phyloP scores from a whole-genome alignment of 2,797 vertebrate genomes.

The Sebastes diploproa region DNA sequence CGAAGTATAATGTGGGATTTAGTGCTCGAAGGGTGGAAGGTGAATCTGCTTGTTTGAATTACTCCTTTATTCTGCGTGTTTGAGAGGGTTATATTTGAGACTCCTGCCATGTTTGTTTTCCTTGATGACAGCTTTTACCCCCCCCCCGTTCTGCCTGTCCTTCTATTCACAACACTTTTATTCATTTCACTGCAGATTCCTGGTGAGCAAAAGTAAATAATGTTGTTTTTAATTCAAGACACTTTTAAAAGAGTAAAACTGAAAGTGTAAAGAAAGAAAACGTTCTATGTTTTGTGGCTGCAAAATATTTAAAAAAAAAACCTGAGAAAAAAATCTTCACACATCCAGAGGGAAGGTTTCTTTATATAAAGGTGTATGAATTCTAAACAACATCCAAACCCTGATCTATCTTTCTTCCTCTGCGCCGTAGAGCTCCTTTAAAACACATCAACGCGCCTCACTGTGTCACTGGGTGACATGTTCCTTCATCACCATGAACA shows the following conservation, averaged over 20 bases:
- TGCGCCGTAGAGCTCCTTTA: neutral
- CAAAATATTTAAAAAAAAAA: neutral
- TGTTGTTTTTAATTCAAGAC: neutral
- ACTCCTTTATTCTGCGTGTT: constrained; percentile 44
- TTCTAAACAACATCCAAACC: neutral
- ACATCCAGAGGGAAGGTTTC: neutral
- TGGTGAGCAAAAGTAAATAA: neutral
- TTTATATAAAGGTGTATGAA: neutral
- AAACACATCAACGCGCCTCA: neutral
- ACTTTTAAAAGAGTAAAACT: neutral
- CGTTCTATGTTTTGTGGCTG: neutral
- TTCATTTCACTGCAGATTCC: constrained; percentile 15
- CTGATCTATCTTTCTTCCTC: neutral
- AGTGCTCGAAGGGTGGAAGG: constrained; percentile 15
- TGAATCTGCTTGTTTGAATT: constrained; percentile 36
- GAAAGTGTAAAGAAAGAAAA: too few species aligned
- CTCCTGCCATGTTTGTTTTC: constrained; percentile 42
- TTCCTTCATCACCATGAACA: neutral
- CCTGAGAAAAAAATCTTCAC: neutral
- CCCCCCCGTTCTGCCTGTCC: neutral
- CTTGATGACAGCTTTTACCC: neutral
- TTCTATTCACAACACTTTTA: constrained; percentile 7
- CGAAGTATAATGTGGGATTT: constrained; percentile 18
- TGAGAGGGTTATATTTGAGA: constrained; percentile 31
- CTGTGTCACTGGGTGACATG: neutral